Base-by-base conservation (phyloP, 2,888 invertebrate species). In the Griposia aprilina region DNA sequence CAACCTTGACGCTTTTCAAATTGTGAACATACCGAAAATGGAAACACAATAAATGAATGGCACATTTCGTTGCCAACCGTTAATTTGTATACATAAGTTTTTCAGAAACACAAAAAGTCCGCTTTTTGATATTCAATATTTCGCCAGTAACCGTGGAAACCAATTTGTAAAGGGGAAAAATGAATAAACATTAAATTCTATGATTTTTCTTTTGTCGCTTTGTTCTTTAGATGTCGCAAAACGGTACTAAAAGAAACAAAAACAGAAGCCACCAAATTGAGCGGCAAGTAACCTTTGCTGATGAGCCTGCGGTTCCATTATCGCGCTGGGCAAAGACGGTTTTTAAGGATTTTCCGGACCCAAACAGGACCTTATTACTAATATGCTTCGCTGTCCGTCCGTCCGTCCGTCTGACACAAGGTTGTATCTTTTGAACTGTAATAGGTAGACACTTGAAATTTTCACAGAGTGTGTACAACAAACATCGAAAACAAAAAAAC, bases 91-190 rank as follows among this genome's bases (percentile, higher is more conserved):
- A 26, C 41, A 52, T 50, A 71, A 59, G 52, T 59, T 83, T 77
- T 67, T 36, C 36, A 55, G 48, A 83, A 81, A 36, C 23, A 30
- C 26, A 30, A 77, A 69, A 69, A 55, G 26, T 30, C 6, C 26
- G 30, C 26, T 50, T 63, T 72, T 69, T 66, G 67, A 26, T 30
- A 55, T 72, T 57, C 48, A 60, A 79, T 79, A 41, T 83, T 83
- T 79, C 11, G 26, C n/a, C 48, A 69, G 68, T 57, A 60, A 83
- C 50, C 48, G 15, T 83, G 23, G 26, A 81, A 83, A 78, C 23
- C 23, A 26, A 77, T 82, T 77, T 70, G 66, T 67, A 81, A 67
- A 81, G n/a, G n/a, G 26, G 20, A 26, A 67, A 52, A 71, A 60
- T 59, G 59, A 83, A 65, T 77, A 52, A 78, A 78, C 60, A 60